Conservation (phyloP, 2,113 vertebrate genomes). For the Ptilorrhoa leucosticta region DNA sequence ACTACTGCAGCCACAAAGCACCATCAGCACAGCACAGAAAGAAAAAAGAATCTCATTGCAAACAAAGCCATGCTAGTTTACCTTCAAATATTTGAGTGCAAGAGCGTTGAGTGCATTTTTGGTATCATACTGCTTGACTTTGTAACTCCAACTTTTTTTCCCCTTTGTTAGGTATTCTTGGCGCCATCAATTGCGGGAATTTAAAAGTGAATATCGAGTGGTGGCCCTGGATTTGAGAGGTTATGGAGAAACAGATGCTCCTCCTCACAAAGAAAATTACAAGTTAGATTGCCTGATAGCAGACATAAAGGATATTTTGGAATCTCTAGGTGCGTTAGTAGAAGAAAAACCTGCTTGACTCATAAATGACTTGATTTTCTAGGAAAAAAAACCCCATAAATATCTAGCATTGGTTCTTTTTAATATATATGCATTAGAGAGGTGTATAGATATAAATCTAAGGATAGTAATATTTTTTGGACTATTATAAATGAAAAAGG, state of each 20-base stretch:
- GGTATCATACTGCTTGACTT: not conserved
- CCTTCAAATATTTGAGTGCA: not conserved
- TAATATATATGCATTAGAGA: not conserved
- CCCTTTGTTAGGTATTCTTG: conserved; percentile 88
- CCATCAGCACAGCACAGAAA: not conserved
- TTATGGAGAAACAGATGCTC: conserved; percentile 94
- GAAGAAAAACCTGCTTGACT: not conserved
- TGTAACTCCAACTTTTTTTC: conserved; percentile 1
- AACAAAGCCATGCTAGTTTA: not conserved
- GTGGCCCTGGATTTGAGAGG: conserved; percentile 95
- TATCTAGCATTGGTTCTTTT: not conserved
- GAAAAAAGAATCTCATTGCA: not conserved
- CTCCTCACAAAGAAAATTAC: conserved; percentile 84
- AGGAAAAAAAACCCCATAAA: not conserved
- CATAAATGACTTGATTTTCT: not conserved
- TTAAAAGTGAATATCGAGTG: conserved; percentile 96
- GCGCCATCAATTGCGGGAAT: conserved; percentile 95
- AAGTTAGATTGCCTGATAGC: conserved; percentile 88
- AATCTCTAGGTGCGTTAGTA: conserved; percentile 86
- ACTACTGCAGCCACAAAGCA: not conserved
- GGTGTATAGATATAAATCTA: not conserved
- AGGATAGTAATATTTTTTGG: not conserved
- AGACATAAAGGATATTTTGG: conserved; percentile 95
- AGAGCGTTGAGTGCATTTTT: not conserved
- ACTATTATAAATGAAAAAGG: not conserved